Evolutionary conservation across 2,797 vertebrate genomes (phyloP).

Genomic region (Aselliscus stoliczkanus): DNA sequence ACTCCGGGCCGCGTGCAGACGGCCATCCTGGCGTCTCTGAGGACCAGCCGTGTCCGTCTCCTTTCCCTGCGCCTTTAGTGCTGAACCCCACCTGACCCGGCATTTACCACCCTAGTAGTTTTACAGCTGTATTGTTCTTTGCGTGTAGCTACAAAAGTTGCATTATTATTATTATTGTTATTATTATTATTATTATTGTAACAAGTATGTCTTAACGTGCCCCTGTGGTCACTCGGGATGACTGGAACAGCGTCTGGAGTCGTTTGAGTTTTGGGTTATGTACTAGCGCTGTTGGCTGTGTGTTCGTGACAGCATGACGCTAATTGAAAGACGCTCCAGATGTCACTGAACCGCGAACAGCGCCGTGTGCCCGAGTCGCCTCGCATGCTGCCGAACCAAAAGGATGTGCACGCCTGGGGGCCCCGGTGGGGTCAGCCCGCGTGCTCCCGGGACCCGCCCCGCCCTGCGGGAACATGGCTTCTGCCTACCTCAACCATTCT

Average conservation of each 20-base stretch:
- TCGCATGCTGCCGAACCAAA: slow-evolving; percentile 84
- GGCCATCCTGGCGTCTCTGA: slow-evolving; percentile 71
- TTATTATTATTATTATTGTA: slow-evolving; percentile 63
- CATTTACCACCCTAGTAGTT: slow-evolving; percentile 78
- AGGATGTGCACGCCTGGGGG: slow-evolving; percentile 72
- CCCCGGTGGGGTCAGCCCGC: not conserved
- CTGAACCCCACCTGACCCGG: slow-evolving; percentile 78
- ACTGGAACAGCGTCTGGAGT: slow-evolving; percentile 76
- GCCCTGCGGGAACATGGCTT: slow-evolving; percentile 84
- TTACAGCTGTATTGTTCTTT: slow-evolving; percentile 78
- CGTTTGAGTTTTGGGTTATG: slow-evolving; percentile 74
- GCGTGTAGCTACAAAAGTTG: slow-evolving; percentile 79
- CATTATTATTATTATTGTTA: slow-evolving; percentile 50
- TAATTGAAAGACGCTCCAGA: slow-evolving; percentile 79
- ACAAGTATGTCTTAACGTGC: slow-evolving; percentile 70
- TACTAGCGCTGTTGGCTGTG: slow-evolving; percentile 64
- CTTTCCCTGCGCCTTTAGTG: slow-evolving; percentile 67
- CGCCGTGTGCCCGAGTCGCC: slow-evolving; percentile 78
- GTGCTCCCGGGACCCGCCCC: slow-evolving; percentile 69
- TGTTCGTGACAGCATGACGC: slow-evolving; percentile 76
- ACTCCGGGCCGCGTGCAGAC: slow-evolving; percentile 79
- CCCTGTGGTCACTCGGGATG: slow-evolving; percentile 68
- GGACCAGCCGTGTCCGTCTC: slow-evolving; percentile 65
- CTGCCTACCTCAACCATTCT: slow-evolving; percentile 85
- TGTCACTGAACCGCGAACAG: slow-evolving; percentile 77